phyloP scores from a whole-genome alignment of 2,113 vertebrate genomes.

The Sander vitreus region DNA sequence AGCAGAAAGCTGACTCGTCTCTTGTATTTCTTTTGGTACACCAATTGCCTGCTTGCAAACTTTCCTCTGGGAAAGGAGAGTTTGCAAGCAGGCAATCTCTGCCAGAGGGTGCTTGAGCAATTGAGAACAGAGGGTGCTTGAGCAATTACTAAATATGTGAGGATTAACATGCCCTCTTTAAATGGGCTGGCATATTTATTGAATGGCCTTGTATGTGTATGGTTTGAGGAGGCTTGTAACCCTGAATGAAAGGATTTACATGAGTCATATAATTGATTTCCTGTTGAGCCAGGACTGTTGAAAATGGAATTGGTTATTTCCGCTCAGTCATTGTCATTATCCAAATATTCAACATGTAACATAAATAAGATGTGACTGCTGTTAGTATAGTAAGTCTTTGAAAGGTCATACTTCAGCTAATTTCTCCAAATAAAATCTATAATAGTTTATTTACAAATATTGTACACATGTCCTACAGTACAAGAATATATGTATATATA shows the following conservation, averaged over 20 bases:
- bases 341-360: conserved; percentile 8
- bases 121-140: conserved; percentile 37
- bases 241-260: conserved; percentile 49
- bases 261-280: conserved; percentile 66
- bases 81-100: conserved; percentile 39
- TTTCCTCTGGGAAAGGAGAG: conserved; percentile 38
- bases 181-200: conserved; percentile 47
- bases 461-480: background rate
- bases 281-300: conserved; percentile 43
- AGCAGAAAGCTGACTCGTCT: conserved; percentile 41
- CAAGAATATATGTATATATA: background rate
- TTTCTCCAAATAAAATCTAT: background rate
- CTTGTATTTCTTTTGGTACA: conserved; percentile 42
- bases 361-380: background rate
- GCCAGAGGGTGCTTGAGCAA: conserved; percentile 40
- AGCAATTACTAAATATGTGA: conserved; percentile 49
- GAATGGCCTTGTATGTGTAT: conserved; percentile 50
- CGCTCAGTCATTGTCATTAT: background rate
- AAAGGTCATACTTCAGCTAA: background rate
- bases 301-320: conserved; percentile 38
- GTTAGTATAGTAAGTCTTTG: background rate
- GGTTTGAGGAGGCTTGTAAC: conserved; percentile 55
- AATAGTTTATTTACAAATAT: background rate
- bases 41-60: conserved; percentile 27
- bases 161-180: conserved; percentile 32